A percentile compares a stretch with the other conserved stretches of the same genome.
These are phyloP conservation scores for Dasysyrphus albostriatus DNA, from an alignment of 2,888 invertebrate genomes.

Conservation along the genomic window DNA sequence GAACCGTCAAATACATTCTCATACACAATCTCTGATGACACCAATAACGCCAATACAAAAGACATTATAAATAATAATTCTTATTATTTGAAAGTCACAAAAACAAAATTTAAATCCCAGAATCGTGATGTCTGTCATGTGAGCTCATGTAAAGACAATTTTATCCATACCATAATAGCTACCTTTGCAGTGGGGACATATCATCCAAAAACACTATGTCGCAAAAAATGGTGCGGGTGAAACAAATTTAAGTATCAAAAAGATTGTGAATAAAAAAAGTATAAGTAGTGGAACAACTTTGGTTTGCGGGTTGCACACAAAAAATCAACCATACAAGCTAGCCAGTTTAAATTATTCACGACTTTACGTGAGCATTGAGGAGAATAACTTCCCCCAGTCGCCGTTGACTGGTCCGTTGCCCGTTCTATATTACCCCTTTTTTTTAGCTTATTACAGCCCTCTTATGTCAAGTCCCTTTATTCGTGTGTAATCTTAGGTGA, in stretches of 20 bases:
- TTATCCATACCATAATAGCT: background rate
- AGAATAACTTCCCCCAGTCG: background rate
- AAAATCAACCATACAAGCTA: constrained; percentile 38
- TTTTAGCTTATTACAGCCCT: background rate
- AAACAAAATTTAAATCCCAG: background rate
- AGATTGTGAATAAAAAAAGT: constrained; percentile 41
- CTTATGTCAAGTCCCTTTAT: background rate
- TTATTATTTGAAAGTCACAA: background rate
- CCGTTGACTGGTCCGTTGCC: background rate
- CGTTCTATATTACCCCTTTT: background rate
- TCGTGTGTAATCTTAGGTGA: constrained; percentile 58
- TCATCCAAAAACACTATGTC: background rate
- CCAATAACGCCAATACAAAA: background rate
- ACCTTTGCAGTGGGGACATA: background rate
- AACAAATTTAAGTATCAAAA: constrained; percentile 37
- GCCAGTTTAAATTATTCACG: constrained; percentile 65
- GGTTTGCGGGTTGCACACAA: constrained; percentile 34
- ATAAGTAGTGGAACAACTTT: constrained; percentile 11
- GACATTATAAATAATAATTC: background rate
- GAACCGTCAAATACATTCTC: background rate
- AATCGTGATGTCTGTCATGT: background rate
- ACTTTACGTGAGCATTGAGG: constrained; percentile 37
- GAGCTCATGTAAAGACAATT: too few relatives aligned
- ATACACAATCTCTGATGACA: background rate
- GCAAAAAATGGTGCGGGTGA: constrained; percentile 28